These are phyloP conservation scores for Atherix ibis DNA, from an alignment of 2,888 invertebrate species.

Conservation along the genomic window DNA sequence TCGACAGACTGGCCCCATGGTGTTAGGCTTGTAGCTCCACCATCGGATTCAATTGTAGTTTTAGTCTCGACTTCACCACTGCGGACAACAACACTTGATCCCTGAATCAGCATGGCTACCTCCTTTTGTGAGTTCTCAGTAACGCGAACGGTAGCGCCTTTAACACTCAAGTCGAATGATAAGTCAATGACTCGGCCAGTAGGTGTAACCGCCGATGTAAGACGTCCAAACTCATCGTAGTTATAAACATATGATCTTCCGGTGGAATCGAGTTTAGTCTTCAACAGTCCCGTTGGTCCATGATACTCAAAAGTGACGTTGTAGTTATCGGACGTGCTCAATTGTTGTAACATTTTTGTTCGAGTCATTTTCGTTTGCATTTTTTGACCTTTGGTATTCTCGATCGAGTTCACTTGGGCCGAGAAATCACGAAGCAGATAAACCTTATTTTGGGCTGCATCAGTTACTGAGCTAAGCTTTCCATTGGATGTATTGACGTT, in stretches of 20 bases:
- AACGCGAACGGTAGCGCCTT: slow-evolving; percentile 76
- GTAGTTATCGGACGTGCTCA: slow-evolving; percentile 84
- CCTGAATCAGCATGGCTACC: slow-evolving; percentile 73
- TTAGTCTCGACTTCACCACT: slow-evolving; percentile 69
- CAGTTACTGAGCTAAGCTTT: slow-evolving; percentile 82
- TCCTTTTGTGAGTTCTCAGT: slow-evolving; percentile 71
- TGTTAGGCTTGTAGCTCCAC: slow-evolving; percentile 62
- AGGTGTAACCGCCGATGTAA: slow-evolving; percentile 82
- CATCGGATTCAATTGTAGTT: slow-evolving; percentile 65
- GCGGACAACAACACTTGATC: slow-evolving; percentile 67
- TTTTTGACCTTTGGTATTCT: slow-evolving; percentile 85
- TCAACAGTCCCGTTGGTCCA: slow-evolving; percentile 73
- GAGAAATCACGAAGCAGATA: slow-evolving; percentile 70
- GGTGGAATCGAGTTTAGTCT: slow-evolving; percentile 76
- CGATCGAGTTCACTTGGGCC: slow-evolving; percentile 82
- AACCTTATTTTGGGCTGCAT: slow-evolving; percentile 81
- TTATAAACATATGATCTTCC: slow-evolving; percentile 85
- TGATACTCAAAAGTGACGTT: slow-evolving; percentile 90
- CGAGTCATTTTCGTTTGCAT: slow-evolving; percentile 81
- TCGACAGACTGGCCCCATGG: slow-evolving; percentile 81
- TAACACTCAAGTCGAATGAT: slow-evolving; percentile 76
- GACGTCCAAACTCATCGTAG: slow-evolving; percentile 86
- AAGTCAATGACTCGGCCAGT: slow-evolving; percentile 86
- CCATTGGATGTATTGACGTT: slow-evolving; percentile 95
- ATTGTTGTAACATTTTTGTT: slow-evolving; percentile 79